Percentiles rank a stretch among this genome's conserved stretches.
phyloP scores from a whole-genome alignment of 92 coral and sea anemone genomes.

The Porites cylindrica region DNA sequence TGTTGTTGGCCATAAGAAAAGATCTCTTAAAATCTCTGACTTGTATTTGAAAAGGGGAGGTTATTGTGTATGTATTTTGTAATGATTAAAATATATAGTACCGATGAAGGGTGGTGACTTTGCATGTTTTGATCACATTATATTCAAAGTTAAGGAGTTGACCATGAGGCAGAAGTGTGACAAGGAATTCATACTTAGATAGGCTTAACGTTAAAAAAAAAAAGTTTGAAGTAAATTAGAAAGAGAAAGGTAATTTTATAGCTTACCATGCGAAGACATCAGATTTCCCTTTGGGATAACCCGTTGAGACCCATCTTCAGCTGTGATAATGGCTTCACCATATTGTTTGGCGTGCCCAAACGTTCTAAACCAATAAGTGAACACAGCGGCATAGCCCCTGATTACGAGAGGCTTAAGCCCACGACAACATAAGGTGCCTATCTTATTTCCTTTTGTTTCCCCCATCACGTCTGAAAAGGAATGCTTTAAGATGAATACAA shows the following conservation, averaged over 20 bases:
- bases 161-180: constrained; percentile 8
- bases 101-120: no score
- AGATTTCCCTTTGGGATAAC: constrained; percentile 15
- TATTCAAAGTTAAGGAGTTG: neutral
- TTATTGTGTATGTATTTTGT: no score
- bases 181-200: constrained; percentile 16
- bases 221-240: neutral
- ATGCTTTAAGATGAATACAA: neutral
- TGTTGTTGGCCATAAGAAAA: no score
- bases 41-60: no score
- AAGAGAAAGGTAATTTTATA: neutral
- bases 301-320: neutral
- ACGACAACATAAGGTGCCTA: neutral
- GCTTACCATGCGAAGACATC: constrained; percentile 4
- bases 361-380: constrained; percentile 6
- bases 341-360: constrained; percentile 9
- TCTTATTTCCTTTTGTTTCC: constrained; percentile 7
- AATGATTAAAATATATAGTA: no score
- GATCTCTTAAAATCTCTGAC: no score
- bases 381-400: neutral
- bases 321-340: neutral
- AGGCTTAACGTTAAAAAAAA: neutral
- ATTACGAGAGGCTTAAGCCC: constrained; percentile 8
- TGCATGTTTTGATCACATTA: no score
- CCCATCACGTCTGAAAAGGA: constrained; percentile 7